Conservation (phyloP, 2,797 vertebrate genomes). For the Peromyscus nudipes region DNA sequence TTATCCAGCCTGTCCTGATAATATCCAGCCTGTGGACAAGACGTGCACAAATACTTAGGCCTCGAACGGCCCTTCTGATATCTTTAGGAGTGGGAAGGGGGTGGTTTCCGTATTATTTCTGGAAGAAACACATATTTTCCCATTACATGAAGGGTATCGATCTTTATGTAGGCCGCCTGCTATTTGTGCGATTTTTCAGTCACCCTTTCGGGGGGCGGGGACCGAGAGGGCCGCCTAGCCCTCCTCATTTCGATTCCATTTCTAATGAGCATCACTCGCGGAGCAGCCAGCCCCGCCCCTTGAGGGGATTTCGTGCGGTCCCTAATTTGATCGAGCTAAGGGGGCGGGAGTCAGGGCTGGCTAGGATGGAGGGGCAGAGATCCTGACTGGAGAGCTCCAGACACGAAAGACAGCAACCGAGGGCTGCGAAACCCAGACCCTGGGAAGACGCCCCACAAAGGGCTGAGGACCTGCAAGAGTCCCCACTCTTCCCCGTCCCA, state of each 20-base stretch:
- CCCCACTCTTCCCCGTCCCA: not conserved
- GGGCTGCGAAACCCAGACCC: not conserved
- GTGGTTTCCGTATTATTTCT: not conserved
- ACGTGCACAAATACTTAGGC: not conserved
- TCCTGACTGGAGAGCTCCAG: not conserved
- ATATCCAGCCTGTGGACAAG: not conserved
- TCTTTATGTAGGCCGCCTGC: slow-evolving; percentile 56
- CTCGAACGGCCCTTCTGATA: not conserved
- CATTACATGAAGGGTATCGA: slow-evolving; percentile 60
- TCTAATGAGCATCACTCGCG: not conserved
- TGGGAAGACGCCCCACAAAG: not conserved
- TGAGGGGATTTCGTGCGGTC: not conserved
- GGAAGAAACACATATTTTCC: slow-evolving; percentile 30
- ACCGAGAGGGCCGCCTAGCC: not conserved
- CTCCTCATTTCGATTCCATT: not conserved
- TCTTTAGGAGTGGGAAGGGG: not conserved
- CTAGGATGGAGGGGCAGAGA: not conserved
- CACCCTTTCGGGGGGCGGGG: not conserved
- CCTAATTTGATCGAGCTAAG: slow-evolving; percentile 48
- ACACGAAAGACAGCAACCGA: not conserved
- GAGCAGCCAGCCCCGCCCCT: slow-evolving; percentile 64
- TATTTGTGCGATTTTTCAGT: not conserved
- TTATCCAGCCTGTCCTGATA: not conserved
- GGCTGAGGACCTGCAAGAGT: not conserved
- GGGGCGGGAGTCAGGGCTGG: slow-evolving; percentile 28